Conservation (phyloP, 2,113 vertebrate genomes). For the Ornithorhynchus anatinus region DNA sequence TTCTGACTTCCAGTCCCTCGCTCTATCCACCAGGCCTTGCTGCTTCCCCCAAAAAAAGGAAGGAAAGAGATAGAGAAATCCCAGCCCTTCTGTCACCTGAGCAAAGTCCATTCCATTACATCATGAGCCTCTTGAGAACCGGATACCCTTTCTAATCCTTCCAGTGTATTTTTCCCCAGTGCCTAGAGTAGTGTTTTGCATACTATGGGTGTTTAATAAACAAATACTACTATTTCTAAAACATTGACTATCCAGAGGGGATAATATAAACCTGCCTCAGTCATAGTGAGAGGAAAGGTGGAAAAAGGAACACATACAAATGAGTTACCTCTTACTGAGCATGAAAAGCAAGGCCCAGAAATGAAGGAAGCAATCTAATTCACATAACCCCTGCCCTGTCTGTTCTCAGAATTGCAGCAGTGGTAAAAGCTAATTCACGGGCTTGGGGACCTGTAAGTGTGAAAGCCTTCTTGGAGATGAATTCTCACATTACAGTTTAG, state of each 20-base stretch:
- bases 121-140: too few relatives aligned
- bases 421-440: fast-evolving
- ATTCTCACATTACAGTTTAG: background rate
- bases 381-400: fast-evolving
- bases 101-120: too few relatives aligned
- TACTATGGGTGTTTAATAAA: too few relatives aligned
- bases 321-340: background rate
- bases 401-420: background rate
- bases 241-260: background rate
- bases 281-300: background rate
- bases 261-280: background rate
- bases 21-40: too few relatives aligned
- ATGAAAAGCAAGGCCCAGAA: background rate
- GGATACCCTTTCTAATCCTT: too few relatives aligned
- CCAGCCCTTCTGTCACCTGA: too few relatives aligned
- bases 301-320: background rate
- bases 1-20: too few relatives aligned
- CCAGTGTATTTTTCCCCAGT: too few relatives aligned
- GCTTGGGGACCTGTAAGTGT: background rate
- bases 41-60: too few relatives aligned
- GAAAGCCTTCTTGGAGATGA: background rate
- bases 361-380: background rate
- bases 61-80: too few relatives aligned
- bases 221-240: background rate
- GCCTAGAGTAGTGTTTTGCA: too few relatives aligned